Conservation (phyloP, 64 coral and sea anemone species). For the Porites lutea region DNA sequence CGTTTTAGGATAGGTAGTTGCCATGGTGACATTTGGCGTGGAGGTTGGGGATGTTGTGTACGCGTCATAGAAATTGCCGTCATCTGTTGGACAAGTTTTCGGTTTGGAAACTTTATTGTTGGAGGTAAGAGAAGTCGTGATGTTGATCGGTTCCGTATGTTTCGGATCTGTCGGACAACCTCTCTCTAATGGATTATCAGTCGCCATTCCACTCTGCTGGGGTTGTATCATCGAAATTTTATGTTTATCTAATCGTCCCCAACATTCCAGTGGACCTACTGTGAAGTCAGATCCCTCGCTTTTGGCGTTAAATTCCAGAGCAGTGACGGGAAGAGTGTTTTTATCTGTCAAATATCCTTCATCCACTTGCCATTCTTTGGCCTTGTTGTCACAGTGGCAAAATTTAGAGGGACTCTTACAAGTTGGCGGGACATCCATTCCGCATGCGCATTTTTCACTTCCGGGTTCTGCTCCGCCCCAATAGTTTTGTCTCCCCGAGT, state of each 20-base stretch:
- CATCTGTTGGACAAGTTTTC: neutral
- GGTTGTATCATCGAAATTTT: neutral
- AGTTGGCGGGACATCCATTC: neutral
- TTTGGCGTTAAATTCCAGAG: constrained; percentile 48
- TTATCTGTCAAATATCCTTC: constrained; percentile 78
- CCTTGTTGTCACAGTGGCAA: constrained; percentile 86
- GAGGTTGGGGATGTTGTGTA: neutral
- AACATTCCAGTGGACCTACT: constrained; percentile 84
- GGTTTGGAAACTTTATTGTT: neutral
- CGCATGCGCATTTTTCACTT: constrained; percentile 81
- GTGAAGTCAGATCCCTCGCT: constrained; percentile 53
- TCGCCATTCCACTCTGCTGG: neutral
- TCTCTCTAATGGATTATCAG: constrained; percentile 6
- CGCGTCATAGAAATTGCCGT: neutral
- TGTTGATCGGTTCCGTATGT: neutral
- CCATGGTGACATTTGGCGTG: neutral
- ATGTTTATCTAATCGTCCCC: constrained; percentile 43
- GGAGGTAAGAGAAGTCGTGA: neutral
- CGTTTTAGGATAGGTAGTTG: neutral
- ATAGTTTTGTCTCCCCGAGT: constrained; percentile 50
- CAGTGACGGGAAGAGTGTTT: constrained; percentile 65
- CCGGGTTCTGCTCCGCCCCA: constrained; percentile 84
- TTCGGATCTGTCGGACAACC: constrained; percentile 52
- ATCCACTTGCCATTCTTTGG: constrained; percentile 66
- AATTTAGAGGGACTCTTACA: constrained; percentile 30